phyloP scores from a whole-genome alignment of 2,888 invertebrate genomes.

The Polia nebulosa region DNA sequence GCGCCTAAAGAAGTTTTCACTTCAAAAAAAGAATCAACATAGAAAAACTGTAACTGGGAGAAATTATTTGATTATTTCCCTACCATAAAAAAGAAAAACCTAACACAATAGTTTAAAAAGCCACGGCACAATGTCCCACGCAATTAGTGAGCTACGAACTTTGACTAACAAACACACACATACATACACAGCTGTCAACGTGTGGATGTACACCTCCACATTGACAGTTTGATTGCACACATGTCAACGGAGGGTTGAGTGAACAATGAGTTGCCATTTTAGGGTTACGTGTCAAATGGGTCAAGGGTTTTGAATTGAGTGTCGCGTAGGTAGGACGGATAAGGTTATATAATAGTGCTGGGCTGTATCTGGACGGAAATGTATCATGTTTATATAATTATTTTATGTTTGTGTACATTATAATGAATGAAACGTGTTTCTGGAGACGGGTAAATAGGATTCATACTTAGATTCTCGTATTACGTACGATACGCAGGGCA shows the following conservation, averaged over 20 bases:
- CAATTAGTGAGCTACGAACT: constrained; percentile 56
- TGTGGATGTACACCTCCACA: constrained; percentile 1
- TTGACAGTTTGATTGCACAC: constrained; percentile 54
- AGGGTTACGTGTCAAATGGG: constrained; percentile 51
- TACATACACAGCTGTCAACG: constrained; percentile 15
- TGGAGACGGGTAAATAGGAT: not conserved
- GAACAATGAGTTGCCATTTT: constrained; percentile 54
- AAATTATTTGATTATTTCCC: too few species aligned
- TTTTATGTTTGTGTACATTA: not conserved
- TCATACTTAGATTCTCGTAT: not conserved
- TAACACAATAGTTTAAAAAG: constrained; percentile 33
- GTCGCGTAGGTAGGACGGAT: not conserved
- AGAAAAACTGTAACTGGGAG: too few species aligned
- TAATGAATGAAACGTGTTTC: not conserved
- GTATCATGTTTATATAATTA: not conserved
- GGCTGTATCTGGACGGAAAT: constrained; percentile 5
- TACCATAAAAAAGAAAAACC: too few species aligned
- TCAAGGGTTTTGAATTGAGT: constrained; percentile 48
- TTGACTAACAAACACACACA: constrained; percentile 45
- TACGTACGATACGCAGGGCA: not conserved
- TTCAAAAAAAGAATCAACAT: too few species aligned
- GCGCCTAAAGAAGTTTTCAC: too few species aligned
- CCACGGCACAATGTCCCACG: constrained; percentile 31
- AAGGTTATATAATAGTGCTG: constrained; percentile 3
- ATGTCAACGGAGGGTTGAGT: constrained; percentile 53